Conservation (phyloP, 1,140 invertebrate genomes). For the Temnothorax longispinosus region DNA sequence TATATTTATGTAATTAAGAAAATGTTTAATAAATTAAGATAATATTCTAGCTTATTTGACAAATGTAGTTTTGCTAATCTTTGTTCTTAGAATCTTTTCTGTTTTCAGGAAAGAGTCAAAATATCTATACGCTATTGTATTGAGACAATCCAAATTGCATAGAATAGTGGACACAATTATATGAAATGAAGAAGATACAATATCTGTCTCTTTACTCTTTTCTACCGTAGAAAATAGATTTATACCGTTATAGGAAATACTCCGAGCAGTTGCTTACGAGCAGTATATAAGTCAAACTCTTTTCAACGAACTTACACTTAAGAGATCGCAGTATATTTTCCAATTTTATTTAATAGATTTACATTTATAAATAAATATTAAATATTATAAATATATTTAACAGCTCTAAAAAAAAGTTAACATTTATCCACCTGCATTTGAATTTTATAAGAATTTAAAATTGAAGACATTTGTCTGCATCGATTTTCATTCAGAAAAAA, state of each 20-base stretch:
- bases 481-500: not conserved
- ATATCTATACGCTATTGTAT: not conserved
- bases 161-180: not conserved
- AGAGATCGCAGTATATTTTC: not conserved
- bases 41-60: not conserved
- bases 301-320: not conserved
- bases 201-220: conserved; percentile 4
- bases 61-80: not conserved
- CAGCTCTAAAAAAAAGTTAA: not conserved
- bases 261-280: not conserved
- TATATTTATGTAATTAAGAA: not conserved
- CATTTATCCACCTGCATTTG: not conserved
- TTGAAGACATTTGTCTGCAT: conserved; percentile 7
- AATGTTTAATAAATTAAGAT: conserved; percentile 4
- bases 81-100: not conserved
- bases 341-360: not conserved
- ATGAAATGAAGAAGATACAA: conserved; percentile 4
- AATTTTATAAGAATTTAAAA: not conserved
- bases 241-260: conserved; percentile 30
- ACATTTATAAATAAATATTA: not conserved
- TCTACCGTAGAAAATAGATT: conserved; percentile 51
- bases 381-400: conserved; percentile 8
- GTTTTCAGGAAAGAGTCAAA: not conserved
- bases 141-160: conserved; percentile 1
- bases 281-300: conserved; percentile 7